Evolutionary conservation across 2,888 invertebrate species (phyloP).

Genomic region (Colletes collaris): DNA sequence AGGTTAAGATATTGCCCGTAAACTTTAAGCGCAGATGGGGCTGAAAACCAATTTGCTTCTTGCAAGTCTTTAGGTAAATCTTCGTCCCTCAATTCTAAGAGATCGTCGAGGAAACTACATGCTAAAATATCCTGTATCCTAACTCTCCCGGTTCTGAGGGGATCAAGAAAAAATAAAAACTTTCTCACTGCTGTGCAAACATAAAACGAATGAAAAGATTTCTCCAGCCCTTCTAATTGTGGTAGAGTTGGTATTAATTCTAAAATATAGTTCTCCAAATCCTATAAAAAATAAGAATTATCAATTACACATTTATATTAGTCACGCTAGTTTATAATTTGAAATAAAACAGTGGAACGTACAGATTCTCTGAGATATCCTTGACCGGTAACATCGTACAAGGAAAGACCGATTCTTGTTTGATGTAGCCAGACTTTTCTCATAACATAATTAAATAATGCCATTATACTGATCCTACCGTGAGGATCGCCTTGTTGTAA

Average conservation of each 20-base stretch:
- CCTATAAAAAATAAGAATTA: conserved; percentile 84
- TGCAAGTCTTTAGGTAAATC: conserved; percentile 92
- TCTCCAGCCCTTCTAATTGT: conserved; percentile 94
- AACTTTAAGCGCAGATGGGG: conserved; percentile 93
- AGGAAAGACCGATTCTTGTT: conserved; percentile 95
- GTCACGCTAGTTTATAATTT: background rate
- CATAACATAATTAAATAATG: conserved; percentile 97
- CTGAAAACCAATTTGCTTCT: conserved; percentile 96
- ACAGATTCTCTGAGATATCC: conserved; percentile 94
- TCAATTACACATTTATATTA: background rate
- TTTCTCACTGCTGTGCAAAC: conserved; percentile 98
- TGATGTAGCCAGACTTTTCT: conserved; percentile 97
- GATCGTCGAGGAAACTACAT: conserved; percentile 95
- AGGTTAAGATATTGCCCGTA: conserved; percentile 97
- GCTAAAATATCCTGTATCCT: conserved; percentile 96
- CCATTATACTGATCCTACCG: conserved; percentile 94
- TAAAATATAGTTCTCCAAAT: conserved; percentile 96
- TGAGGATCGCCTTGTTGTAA: conserved; percentile 93
- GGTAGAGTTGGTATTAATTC: conserved; percentile 96
- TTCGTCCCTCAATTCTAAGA: conserved; percentile 94
- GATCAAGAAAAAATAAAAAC: conserved; percentile 98
- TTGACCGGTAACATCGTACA: conserved; percentile 96
- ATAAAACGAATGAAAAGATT: conserved; percentile 97
- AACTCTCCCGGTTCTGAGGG: conserved; percentile 93
- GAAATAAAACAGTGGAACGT: conserved; percentile 56